Conservation (phyloP, 2,113 vertebrate genomes). For the Microtus montanus region DNA sequence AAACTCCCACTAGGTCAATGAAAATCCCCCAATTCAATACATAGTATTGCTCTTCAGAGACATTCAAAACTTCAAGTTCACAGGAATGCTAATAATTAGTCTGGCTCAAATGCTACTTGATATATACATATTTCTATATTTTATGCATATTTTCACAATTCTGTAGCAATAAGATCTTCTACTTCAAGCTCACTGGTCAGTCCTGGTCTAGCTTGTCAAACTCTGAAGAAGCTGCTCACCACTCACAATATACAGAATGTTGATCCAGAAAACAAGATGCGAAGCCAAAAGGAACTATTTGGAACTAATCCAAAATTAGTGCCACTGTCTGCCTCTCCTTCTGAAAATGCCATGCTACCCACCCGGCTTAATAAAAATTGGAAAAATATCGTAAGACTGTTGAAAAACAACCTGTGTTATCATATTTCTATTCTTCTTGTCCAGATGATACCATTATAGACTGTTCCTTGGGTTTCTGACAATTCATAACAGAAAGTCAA, state of each 20-base stretch:
- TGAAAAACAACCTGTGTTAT: neutral
- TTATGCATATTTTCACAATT: neutral
- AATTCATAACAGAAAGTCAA: neutral
- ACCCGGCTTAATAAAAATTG: neutral
- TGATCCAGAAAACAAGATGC: neutral
- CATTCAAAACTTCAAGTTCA: conserved; percentile 10
- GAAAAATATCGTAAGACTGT: conserved; percentile 3
- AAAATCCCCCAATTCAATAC: conserved; percentile 27
- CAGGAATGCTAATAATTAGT: conserved; percentile 34
- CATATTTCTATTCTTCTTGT: neutral
- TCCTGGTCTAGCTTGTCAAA: neutral
- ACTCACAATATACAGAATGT: neutral
- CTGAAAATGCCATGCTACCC: conserved; percentile 26
- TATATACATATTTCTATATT: neutral
- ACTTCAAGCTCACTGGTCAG: neutral
- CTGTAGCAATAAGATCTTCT: neutral
- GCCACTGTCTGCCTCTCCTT: conserved; percentile 48
- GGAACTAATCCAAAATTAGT: conserved; percentile 47
- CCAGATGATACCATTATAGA: neutral
- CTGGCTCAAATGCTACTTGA: conserved; percentile 12
- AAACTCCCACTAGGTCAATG: neutral
- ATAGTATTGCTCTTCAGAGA: neutral
- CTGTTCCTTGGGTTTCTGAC: neutral
- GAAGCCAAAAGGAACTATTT: neutral
- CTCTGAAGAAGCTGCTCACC: neutral